Evolutionary conservation across 1,140 invertebrate species (phyloP).

Genomic region (Sycobia sp.): DNA sequence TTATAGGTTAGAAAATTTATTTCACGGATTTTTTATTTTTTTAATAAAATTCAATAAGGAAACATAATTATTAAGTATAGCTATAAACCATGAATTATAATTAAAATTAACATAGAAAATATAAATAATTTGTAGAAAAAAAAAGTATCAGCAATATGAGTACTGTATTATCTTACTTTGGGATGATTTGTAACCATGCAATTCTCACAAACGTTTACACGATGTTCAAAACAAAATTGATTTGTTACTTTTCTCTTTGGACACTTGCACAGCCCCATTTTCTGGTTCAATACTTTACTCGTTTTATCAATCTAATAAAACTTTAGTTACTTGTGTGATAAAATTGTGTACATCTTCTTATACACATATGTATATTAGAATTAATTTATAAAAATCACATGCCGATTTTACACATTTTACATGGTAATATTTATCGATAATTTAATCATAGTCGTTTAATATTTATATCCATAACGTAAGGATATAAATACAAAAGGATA

Average conservation of each 20-base stretch:
- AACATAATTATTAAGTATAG: background rate
- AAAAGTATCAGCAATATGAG: background rate
- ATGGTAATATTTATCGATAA: too few relatives aligned
- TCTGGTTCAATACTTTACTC: too few relatives aligned
- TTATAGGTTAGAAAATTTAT: too few relatives aligned
- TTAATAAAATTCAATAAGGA: background rate
- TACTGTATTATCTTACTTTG: constrained; percentile 69
- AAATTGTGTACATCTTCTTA: too few relatives aligned
- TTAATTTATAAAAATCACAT: too few relatives aligned
- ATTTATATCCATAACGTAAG: too few relatives aligned
- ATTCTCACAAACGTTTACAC: constrained; percentile 98
- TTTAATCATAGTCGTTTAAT: too few relatives aligned
- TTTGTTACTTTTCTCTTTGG: constrained; percentile 95
- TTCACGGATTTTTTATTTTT: background rate
- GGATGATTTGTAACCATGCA: constrained; percentile 96
- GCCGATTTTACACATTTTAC: too few relatives aligned
- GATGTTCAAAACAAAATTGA: constrained; percentile 97
- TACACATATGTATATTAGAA: too few relatives aligned
- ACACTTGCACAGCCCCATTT: constrained; percentile 97
- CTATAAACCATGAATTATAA: background rate
- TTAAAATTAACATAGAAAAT: constrained; percentile 6
- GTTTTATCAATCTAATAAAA: too few relatives aligned
- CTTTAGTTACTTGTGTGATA: too few relatives aligned
- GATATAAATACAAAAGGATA: too few relatives aligned
- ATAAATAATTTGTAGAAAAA: background rate